These are phyloP conservation scores for Macquaria australasica DNA, from an alignment of 2,113 vertebrate species.

Conservation along the genomic window DNA sequence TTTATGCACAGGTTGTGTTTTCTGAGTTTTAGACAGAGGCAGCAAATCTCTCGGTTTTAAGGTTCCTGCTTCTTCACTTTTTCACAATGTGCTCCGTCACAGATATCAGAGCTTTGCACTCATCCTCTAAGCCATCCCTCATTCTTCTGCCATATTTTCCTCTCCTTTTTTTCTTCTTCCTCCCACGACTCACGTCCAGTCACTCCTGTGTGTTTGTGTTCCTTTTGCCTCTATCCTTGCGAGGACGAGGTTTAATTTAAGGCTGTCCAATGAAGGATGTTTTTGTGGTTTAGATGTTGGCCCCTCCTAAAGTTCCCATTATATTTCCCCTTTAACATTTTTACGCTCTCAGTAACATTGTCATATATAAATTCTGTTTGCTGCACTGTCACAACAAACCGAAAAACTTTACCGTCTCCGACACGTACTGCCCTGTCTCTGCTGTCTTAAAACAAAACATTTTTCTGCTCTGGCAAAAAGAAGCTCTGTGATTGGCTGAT, in stretches of 20 bases:
- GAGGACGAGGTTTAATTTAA: neutral
- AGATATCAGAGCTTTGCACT: slow-evolving; percentile 46
- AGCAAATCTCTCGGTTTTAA: slow-evolving; percentile 34
- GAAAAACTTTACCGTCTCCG: neutral
- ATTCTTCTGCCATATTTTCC: slow-evolving; percentile 19
- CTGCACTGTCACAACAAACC: neutral
- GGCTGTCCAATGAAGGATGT: neutral
- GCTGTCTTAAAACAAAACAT: neutral
- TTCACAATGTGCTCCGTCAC: slow-evolving; percentile 37
- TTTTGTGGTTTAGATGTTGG: neutral
- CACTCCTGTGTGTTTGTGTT: neutral
- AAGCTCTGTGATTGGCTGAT: slow-evolving; percentile 43
- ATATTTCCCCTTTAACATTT: neutral
- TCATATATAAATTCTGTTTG: neutral
- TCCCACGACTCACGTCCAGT: neutral
- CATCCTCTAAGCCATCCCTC: slow-evolving; percentile 21
- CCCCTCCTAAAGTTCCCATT: neutral
- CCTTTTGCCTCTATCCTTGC: neutral
- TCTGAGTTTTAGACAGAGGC: slow-evolving; percentile 15
- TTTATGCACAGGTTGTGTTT: slow-evolving; percentile 13
- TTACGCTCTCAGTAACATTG: neutral
- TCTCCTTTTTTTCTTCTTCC: neutral
- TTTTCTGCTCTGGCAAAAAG: neutral
- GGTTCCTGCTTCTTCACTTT: slow-evolving; percentile 1
- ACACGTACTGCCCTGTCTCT: neutral